A percentile compares a stretch with the other conserved stretches of the same genome.
These are phyloP conservation scores for Aphelinus atriplicis DNA, from an alignment of 1,140 invertebrate species.

Conservation along the genomic window DNA sequence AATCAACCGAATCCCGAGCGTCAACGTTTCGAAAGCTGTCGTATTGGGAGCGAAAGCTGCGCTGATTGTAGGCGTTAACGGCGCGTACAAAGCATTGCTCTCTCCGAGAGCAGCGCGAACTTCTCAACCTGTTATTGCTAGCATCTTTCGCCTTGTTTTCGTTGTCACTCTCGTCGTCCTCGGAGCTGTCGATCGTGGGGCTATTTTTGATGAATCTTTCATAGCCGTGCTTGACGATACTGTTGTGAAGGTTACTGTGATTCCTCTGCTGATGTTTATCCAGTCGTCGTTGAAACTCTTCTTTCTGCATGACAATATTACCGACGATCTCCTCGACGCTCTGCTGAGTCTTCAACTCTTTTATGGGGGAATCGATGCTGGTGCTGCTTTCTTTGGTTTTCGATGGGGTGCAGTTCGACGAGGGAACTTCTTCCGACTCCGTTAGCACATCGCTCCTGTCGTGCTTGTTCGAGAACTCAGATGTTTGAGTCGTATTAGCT, in stretches of 20 bases:
- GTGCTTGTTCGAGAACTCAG: constrained; percentile 5
- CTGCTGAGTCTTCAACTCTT: constrained; percentile 56
- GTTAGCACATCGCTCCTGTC: not conserved
- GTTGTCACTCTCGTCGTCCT: constrained; percentile 66
- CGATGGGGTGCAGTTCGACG: not conserved
- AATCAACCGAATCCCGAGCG: constrained; percentile 17
- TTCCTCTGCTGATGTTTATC: constrained; percentile 69
- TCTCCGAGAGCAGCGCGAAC: constrained; percentile 33
- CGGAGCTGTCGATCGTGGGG: constrained; percentile 55
- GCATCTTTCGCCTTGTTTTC: constrained; percentile 48
- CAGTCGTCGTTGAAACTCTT: constrained; percentile 82
- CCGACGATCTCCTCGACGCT: constrained; percentile 83
- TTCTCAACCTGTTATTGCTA: constrained; percentile 29
- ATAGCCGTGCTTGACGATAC: constrained; percentile 66
- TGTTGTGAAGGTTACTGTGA: constrained; percentile 51
- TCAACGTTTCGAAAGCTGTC: constrained; percentile 53
- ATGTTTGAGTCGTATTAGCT: not conserved
- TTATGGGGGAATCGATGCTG: constrained; percentile 39
- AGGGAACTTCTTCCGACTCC: constrained; percentile 1
- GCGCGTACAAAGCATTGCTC: constrained; percentile 51
- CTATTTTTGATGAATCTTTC: constrained; percentile 63
- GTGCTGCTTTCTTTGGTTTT: constrained; percentile 36
- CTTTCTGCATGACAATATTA: constrained; percentile 83
- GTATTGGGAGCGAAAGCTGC: constrained; percentile 50
- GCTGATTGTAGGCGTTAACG: constrained; percentile 57